Evolutionary conservation across 2,888 invertebrate genomes (phyloP).

Genomic region (Aspidiotus destructor): DNA sequence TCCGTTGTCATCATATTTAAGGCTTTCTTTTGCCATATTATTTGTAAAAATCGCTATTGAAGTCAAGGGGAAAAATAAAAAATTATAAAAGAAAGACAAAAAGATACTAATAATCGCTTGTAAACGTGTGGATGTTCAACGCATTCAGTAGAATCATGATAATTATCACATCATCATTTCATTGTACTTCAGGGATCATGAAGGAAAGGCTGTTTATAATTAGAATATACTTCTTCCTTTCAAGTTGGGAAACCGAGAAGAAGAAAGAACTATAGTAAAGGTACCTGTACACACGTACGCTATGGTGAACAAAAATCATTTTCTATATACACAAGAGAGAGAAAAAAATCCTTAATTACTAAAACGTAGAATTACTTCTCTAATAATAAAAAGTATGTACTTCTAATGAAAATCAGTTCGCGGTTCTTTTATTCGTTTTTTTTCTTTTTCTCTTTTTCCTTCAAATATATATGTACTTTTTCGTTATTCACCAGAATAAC

Average conservation of each 20-base stretch:
- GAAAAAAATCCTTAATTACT: conserved; percentile 15
- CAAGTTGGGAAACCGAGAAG: too few species aligned
- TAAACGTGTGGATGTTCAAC: too few species aligned
- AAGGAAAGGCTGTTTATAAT: neutral
- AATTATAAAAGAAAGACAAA: too few species aligned
- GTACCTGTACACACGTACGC: conserved; percentile 21
- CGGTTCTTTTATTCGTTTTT: conserved; percentile 19
- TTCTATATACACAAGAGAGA: conserved; percentile 15
- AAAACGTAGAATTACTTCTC: conserved; percentile 20
- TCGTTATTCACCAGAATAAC: too few species aligned
- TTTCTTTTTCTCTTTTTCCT: conserved; percentile 17
- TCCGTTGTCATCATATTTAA: too few species aligned
- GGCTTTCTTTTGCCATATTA: neutral
- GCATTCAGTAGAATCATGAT: too few species aligned
- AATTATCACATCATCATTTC: too few species aligned
- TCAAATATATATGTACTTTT: neutral
- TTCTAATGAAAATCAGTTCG: conserved; percentile 28
- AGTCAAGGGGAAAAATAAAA: conserved; percentile 5
- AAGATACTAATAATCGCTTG: too few species aligned
- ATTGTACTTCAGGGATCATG: neutral
- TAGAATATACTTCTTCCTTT: neutral
- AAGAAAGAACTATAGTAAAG: too few species aligned
- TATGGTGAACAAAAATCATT: conserved; percentile 30
- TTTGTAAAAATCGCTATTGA: neutral
- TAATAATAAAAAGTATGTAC: conserved; percentile 12